phyloP scores from a whole-genome alignment of 2,888 invertebrate species.

The Plagiodera versicolora region DNA sequence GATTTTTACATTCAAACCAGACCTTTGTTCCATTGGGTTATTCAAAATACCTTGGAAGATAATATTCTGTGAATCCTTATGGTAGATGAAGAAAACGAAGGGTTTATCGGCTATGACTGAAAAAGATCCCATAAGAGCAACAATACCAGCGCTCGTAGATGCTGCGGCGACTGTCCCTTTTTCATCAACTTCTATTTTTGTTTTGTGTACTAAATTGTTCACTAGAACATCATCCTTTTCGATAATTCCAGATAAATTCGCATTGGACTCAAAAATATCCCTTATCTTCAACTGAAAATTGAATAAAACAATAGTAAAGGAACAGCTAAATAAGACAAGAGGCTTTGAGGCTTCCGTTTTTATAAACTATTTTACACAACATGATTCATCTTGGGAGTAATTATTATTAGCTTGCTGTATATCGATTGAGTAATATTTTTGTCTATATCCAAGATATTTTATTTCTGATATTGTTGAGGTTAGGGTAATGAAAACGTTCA shows the following conservation, averaged over 20 bases:
- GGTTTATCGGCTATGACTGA: conserved; percentile 63
- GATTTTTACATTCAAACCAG: not conserved
- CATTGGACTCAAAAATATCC: conserved; percentile 59
- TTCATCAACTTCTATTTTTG: conserved; percentile 67
- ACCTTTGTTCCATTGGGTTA: conserved; percentile 49
- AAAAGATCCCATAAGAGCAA: conserved; percentile 63
- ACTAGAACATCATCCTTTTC: conserved; percentile 54
- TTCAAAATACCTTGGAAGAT: conserved; percentile 68
- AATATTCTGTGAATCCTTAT: conserved; percentile 58
- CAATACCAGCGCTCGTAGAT: conserved; percentile 60
- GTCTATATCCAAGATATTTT: too few relatives aligned
- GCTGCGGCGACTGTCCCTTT: conserved; percentile 68
- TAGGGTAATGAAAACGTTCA: too few relatives aligned
- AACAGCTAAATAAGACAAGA: too few relatives aligned
- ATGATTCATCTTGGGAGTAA: too few relatives aligned
- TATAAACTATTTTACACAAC: too few relatives aligned
- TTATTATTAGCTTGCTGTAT: too few relatives aligned
- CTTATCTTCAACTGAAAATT: conserved; percentile 62
- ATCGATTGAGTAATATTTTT: too few relatives aligned
- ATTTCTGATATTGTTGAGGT: too few relatives aligned
- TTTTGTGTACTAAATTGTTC: conserved; percentile 64
- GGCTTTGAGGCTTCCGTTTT: too few relatives aligned
- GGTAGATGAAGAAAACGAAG: conserved; percentile 68
- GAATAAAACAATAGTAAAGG: conserved; percentile 22
- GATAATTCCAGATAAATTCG: conserved; percentile 63